phyloP scores from a whole-genome alignment of 2,888 invertebrate genomes.

The Limnephilus lunatus region DNA sequence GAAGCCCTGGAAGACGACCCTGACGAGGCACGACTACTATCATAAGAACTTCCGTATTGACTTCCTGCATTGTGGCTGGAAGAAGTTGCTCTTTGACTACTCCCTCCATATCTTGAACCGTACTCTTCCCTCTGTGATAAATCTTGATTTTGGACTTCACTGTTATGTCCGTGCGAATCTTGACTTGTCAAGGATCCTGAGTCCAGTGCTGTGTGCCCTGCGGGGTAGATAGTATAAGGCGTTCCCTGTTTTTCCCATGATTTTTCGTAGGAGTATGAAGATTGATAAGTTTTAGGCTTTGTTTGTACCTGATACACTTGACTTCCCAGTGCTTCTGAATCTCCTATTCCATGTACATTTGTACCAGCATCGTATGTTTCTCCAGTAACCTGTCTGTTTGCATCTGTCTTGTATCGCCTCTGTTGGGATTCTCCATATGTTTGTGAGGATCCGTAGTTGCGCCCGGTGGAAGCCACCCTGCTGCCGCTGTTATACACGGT shows the following conservation, averaged over 20 bases:
- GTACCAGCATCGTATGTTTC: constrained; percentile 2
- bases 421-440: constrained; percentile 35
- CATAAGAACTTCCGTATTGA: constrained; percentile 27
- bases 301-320: constrained; percentile 4
- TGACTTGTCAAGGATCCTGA: not conserved
- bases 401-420: not conserved
- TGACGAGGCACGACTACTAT: not conserved
- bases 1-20: not conserved
- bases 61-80: constrained; percentile 30
- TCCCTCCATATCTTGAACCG: constrained; percentile 22
- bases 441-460: constrained; percentile 36
- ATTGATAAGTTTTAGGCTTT: constrained; percentile 74
- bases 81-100: constrained; percentile 33
- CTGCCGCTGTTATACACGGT: constrained; percentile 63
- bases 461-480: constrained; percentile 51
- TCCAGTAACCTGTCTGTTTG: not conserved
- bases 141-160: constrained; percentile 9
- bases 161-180: constrained; percentile 5
- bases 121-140: constrained; percentile 29
- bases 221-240: constrained; percentile 75
- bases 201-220: constrained; percentile 27
- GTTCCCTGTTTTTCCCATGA: constrained; percentile 77
- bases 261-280: constrained; percentile 76
- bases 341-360: constrained; percentile 11
- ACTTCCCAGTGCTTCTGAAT: constrained; percentile 24